phyloP scores from a whole-genome alignment of 2,888 invertebrate species.

The Tetropium fuscum region DNA sequence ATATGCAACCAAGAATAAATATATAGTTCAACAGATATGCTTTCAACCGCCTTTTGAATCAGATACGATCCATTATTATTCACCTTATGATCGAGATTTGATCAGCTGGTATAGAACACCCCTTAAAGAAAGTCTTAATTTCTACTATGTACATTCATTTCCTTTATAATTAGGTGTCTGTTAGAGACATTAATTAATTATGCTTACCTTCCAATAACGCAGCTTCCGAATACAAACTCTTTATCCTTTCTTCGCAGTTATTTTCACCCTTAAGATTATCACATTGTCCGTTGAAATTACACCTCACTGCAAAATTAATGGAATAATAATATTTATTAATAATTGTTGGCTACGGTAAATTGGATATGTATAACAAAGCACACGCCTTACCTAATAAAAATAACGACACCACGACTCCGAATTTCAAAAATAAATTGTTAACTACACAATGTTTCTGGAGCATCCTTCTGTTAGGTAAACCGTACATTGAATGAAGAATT shows the following conservation, averaged over 20 bases:
- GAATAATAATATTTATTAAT: background rate
- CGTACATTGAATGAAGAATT: conserved; percentile 18
- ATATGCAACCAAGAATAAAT: too few species aligned
- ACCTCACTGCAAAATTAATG: conserved; percentile 4
- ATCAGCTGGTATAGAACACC: too few species aligned
- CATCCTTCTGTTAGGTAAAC: conserved; percentile 16
- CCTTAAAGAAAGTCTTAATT: too few species aligned
- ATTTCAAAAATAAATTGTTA: conserved; percentile 14
- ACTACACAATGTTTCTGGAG: conserved; percentile 3
- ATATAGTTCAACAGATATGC: too few species aligned
- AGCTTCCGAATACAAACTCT: conserved; percentile 14
- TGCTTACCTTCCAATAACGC: conserved; percentile 26
- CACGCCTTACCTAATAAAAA: conserved; percentile 9
- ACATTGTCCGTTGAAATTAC: conserved; percentile 30
- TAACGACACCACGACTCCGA: background rate
- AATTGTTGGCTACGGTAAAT: too few species aligned
- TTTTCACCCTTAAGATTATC: conserved; percentile 30
- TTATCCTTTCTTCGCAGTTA: conserved; percentile 25
- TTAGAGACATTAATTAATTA: too few species aligned
- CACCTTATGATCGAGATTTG: too few species aligned
- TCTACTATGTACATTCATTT: too few species aligned
- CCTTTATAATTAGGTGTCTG: too few species aligned
- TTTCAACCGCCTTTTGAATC: too few species aligned
- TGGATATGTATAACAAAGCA: too few species aligned
- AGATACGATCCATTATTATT: too few species aligned